phyloP scores from a whole-genome alignment of 2,113 vertebrate genomes.

The Xyrauchen texanus region DNA sequence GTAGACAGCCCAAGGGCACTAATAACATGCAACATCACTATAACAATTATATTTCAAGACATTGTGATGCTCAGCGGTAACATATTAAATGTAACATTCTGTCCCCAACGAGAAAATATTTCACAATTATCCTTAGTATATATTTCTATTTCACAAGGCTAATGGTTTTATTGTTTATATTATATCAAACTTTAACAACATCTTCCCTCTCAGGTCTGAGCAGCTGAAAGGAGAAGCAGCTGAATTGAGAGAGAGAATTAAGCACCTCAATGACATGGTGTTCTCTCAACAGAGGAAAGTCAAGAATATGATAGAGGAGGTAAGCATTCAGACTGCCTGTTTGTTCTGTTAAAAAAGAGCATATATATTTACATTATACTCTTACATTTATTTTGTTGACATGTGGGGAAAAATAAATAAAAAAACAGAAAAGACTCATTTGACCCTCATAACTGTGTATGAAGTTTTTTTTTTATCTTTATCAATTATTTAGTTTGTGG shows the following conservation, averaged over 20 bases:
- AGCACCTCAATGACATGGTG: slow-evolving; percentile 96
- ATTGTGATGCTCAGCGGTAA: background rate
- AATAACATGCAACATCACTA: background rate
- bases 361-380: no score
- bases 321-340: slow-evolving; percentile 62
- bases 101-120: background rate
- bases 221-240: slow-evolving; percentile 81
- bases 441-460: no score
- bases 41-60: background rate
- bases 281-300: slow-evolving; percentile 98
- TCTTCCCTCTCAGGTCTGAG: slow-evolving; percentile 76
- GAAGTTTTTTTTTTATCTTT: no score
- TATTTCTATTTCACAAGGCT: background rate
- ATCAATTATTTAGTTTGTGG: no score
- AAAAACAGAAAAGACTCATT: no score
- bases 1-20: background rate
- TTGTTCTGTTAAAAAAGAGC: background rate
- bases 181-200: background rate
- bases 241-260: slow-evolving; percentile 88
- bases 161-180: background rate
- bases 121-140: background rate
- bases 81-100: background rate
- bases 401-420: no score
- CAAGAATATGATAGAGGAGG: slow-evolving; percentile 98
- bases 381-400: no score